Evolutionary conservation across 1,140 invertebrate genomes (phyloP), one percentile per base, ranked within the genome.

Genomic region (Conopomorpha cramerella): DNA sequence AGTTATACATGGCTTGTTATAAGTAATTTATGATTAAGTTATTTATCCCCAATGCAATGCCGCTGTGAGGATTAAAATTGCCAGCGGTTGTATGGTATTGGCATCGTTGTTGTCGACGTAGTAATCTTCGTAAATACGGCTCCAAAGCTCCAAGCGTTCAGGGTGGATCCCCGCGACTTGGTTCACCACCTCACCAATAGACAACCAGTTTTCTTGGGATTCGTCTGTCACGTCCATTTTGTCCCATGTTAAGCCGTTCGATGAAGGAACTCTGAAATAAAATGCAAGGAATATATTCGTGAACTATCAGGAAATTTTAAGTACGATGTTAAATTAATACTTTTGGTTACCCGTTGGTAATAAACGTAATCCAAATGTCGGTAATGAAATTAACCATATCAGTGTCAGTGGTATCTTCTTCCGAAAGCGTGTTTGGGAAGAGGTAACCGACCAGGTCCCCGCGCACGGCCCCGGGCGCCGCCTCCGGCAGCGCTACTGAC

Each of bases 31-130:
- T n/a, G n/a, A n/a, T n/a, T n/a, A n/a, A n/a, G n/a, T n/a, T n/a
- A n/a, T n/a, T n/a, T n/a, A n/a, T n/a, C n/a, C n/a, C n/a, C n/a
- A n/a, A n/a, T n/a, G n/a, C n/a, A n/a, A n/a, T n/a, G n/a, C n/a
- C n/a, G n/a, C n/a, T n/a, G n/a, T n/a, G n/a, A n/a, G n/a, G n/a
- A n/a, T n/a, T n/a, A n/a, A n/a, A n/a, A n/a, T n/a, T n/a, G n/a
- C n/a, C n/a, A n/a, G n/a, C n/a, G n/a, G n/a, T n/a, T n/a, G n/a
- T n/a, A n/a, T n/a, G n/a, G n/a, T n/a, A n/a, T n/a, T n/a, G n/a
- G n/a, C n/a, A n/a, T 28, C 15, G 30, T 49, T 70, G 8, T 15
- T 38, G 4, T 71, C 67, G 3, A 72, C 43, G 38, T 57, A 72
- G 39, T 68, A 39, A 0, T 46, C 34, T 4, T 48, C 27, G 39